Evolutionary conservation across 2,888 invertebrate genomes (phyloP).

Genomic region (Masnerella sp.): DNA sequence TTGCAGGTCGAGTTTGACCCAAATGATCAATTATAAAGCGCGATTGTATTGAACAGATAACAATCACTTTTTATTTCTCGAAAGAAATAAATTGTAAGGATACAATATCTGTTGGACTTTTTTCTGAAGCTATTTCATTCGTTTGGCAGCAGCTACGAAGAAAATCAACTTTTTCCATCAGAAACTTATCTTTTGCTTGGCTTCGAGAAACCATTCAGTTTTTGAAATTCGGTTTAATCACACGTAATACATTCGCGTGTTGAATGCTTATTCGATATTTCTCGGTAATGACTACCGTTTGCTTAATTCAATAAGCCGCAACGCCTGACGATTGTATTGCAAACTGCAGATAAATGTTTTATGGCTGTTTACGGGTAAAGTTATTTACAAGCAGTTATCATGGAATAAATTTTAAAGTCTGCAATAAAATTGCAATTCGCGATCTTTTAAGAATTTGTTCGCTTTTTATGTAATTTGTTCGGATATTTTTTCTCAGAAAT

Average conservation of each 20-base stretch:
- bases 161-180: slow-evolving; percentile 47
- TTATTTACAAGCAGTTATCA: no score
- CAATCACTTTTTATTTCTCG: slow-evolving; percentile 36
- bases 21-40: slow-evolving; percentile 43
- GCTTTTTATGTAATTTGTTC: no score
- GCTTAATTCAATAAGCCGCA: no score
- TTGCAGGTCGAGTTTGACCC: slow-evolving; percentile 24
- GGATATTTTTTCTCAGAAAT: no score
- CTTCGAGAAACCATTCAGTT: slow-evolving; percentile 43
- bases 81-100: slow-evolving; percentile 48
- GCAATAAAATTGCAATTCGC: no score
- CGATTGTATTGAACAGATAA: slow-evolving; percentile 41
- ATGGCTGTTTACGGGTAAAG: no score
- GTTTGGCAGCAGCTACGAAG: slow-evolving; percentile 41
- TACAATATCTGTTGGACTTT: slow-evolving; percentile 38
- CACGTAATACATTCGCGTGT: slow-evolving; percentile 29
- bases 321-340: no score
- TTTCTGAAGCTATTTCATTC: slow-evolving; percentile 31
- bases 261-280: no score
- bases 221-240: slow-evolving; percentile 41
- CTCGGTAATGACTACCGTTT: no score
- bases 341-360: no score
- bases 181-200: slow-evolving; percentile 48
- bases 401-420: no score
- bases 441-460: no score